Conservation (phyloP, 2,797 vertebrate species). For the Trachurus trachurus region DNA sequence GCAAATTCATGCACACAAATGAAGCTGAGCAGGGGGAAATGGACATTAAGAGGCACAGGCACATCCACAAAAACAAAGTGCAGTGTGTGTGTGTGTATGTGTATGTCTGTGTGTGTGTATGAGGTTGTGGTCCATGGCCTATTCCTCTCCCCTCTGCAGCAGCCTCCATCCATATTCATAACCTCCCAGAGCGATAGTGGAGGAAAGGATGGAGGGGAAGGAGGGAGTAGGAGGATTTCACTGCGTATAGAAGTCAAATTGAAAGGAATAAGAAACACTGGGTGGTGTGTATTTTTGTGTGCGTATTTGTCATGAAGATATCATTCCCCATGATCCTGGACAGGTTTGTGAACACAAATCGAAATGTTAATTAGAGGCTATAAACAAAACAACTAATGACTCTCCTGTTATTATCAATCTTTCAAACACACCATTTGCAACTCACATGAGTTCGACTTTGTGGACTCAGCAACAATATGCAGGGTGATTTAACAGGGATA, state of each 20-base stretch:
- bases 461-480: constrained; percentile 68
- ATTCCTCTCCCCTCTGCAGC: constrained; percentile 66
- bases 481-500: constrained; percentile 61
- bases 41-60: constrained; percentile 25
- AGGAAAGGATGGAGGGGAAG: constrained; percentile 40
- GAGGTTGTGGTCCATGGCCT: constrained; percentile 54
- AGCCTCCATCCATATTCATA: constrained; percentile 79
- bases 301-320: constrained; percentile 23
- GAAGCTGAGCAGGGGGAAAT: constrained; percentile 42
- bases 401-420: constrained; percentile 53
- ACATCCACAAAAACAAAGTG: constrained; percentile 42
- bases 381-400: constrained; percentile 56
- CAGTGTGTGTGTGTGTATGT: constrained; percentile 5
- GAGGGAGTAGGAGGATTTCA: constrained; percentile 39
- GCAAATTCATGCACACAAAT: constrained; percentile 41
- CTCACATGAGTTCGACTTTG: constrained; percentile 57
- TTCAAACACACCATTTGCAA: constrained; percentile 58
- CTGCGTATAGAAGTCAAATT: constrained; percentile 35
- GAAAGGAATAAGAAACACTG: constrained; percentile 37
- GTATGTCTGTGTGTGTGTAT: constrained; percentile 26
- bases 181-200: constrained; percentile 65
- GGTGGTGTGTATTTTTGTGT: constrained; percentile 12
- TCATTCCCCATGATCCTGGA: constrained; percentile 21
- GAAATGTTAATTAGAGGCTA: constrained; percentile 42
- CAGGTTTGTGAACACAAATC: constrained; percentile 42